A percentile compares a stretch with the other conserved stretches of the same genome.
Evolutionary conservation across 2,113 vertebrate genomes (phyloP).

Genomic region (Chlamydotis undulata): DNA sequence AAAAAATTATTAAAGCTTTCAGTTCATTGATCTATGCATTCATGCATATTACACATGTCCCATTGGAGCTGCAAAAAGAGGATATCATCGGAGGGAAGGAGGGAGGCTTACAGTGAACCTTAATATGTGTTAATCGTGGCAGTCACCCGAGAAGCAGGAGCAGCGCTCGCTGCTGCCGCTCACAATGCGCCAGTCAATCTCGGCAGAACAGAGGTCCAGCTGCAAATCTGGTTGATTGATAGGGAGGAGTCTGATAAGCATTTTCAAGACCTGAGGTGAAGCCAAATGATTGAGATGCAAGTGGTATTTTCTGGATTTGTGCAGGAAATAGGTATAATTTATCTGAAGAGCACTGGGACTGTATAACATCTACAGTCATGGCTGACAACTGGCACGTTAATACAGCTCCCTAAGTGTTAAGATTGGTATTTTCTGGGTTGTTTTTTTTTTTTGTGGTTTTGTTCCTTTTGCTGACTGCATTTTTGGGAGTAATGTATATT

Average conservation of each 20-base stretch:
- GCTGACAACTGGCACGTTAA: background rate
- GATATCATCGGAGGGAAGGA: background rate
- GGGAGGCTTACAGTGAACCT: background rate
- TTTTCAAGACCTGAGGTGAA: background rate
- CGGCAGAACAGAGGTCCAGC: fast-evolving
- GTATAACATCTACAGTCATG: fast-evolving
- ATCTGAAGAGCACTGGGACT: background rate
- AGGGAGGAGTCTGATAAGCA: too few species aligned
- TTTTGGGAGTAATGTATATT: background rate
- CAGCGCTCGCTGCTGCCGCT: too few species aligned
- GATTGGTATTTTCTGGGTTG: background rate
- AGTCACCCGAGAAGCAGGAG: fast-evolving
- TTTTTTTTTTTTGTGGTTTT: background rate
- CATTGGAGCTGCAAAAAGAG: background rate
- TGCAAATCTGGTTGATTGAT: background rate
- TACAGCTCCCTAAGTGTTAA: background rate
- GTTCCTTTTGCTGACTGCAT: background rate
- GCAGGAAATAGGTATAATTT: background rate
- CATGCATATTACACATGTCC: background rate
- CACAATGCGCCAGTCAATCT: fast-evolving
- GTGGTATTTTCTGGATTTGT: background rate
- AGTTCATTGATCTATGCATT: background rate
- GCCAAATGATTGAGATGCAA: fast-evolving
- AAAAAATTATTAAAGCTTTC: background rate
- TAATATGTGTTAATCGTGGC: fast-evolving